Evolutionary conservation across 1,140 invertebrate genomes (phyloP).

Genomic region (Drosophila rhopaloa): DNA sequence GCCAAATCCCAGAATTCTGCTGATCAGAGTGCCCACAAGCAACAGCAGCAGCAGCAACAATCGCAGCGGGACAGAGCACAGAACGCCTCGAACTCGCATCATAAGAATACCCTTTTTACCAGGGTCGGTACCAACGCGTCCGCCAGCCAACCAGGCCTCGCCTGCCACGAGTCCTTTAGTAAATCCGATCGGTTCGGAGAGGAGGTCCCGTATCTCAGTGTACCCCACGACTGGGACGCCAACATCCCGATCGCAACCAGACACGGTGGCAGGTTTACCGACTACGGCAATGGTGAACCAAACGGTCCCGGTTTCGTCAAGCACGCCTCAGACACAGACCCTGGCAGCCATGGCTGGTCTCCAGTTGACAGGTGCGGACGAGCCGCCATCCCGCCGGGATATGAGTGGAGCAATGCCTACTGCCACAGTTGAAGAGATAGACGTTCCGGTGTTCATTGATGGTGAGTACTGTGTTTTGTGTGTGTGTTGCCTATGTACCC

Average conservation of each 20-base stretch:
- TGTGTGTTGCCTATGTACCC: conserved; percentile 80
- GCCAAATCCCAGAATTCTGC: conserved; percentile 73
- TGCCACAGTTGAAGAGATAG: conserved; percentile 85
- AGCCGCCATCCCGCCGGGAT: conserved; percentile 71
- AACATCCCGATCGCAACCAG: conserved; percentile 56
- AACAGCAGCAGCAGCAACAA: conserved; percentile 34
- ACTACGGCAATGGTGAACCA: conserved; percentile 48
- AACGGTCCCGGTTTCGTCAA: conserved; percentile 77
- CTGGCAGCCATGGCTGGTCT: conserved; percentile 80
- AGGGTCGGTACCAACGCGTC: conserved; percentile 69
- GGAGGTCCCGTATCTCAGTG: conserved; percentile 61
- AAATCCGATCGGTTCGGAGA: conserved; percentile 64
- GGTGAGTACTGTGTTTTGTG: conserved; percentile 84
- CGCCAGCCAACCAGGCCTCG: conserved; percentile 65
- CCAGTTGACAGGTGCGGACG: conserved; percentile 81
- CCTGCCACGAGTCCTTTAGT: conserved; percentile 61
- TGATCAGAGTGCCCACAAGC: conserved; percentile 62
- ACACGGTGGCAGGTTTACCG: conserved; percentile 48
- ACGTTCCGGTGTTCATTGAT: conserved; percentile 85
- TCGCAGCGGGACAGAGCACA: conserved; percentile 61
- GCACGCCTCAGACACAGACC: conserved; percentile 63
- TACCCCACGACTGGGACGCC: conserved; percentile 52
- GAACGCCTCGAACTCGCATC: conserved; percentile 70
- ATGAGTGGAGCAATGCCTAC: conserved; percentile 84
- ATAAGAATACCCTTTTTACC: conserved; percentile 84